Evolutionary conservation across 2,888 invertebrate species (phyloP), one percentile per base, ranked within the genome.

Genomic region (Macrophya annulata): DNA sequence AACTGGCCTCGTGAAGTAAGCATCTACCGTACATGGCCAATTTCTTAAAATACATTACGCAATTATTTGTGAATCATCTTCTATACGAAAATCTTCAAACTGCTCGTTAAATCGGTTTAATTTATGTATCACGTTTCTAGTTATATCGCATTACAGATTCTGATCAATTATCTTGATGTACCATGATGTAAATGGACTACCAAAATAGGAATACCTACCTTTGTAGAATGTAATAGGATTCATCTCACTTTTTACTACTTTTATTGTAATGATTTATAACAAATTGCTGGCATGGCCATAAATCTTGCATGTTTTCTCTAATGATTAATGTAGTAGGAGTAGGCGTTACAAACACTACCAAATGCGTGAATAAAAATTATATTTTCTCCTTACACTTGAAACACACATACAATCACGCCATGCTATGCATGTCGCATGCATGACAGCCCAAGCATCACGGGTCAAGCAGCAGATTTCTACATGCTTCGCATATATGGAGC

Each of bases 401-500:
- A 68, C n/a, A 83, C 51, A 25, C 17, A 45, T 37, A 83, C 62
- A 62, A 81, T 81, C 81, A 62, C 89, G 87, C 77, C 81, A 87
- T 88, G 88, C 88, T 87, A 77, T 48, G 79, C 45, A 65, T 77
- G 17, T 77, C 85, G 88, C 87, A 90, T 87, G 91, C 92, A 89
- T 92, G 92, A 85, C 85, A 90, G 89, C 84, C 89, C 92, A 92
- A 90, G 92, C 91, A 90, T 86, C 85, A 88, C 88, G 86, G 85
- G 83, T 83, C 83, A 83, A 48, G 83, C 65, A 74, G 74, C 85
- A 89, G 89, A 91, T 92, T 92, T 91, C 91, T 91, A 90, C 90
- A 88, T 88, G 89, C 87, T 92, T 90, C 71, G 51, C 91, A 91
- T 92, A 93, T 92, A 92, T 92, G 90, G 92, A 90, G 91, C 93